Conservation (phyloP, 2,113 vertebrate species). For the Tor tambroides region DNA sequence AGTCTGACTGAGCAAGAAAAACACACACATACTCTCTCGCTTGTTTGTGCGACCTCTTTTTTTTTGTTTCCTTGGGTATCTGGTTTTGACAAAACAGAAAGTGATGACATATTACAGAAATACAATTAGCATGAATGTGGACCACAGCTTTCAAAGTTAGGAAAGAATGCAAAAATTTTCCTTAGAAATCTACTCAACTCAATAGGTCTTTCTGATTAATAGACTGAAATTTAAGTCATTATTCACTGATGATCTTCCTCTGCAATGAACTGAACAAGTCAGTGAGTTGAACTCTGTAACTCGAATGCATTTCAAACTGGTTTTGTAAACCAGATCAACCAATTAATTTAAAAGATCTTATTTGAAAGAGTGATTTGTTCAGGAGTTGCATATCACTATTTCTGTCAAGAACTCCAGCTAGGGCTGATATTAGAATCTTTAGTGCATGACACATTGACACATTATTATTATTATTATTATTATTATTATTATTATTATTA, state of each 20-base stretch:
- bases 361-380: too few relatives aligned
- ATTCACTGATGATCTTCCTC: neutral
- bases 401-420: too few relatives aligned
- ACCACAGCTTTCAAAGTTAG: neutral
- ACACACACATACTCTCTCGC: neutral
- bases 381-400: too few relatives aligned
- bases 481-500: too few relatives aligned
- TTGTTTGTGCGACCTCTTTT: neutral
- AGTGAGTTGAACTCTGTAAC: neutral
- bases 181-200: neutral
- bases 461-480: too few relatives aligned
- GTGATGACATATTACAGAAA: neutral
- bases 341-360: too few relatives aligned
- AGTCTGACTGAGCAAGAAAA: conserved; percentile 30
- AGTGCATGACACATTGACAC: too few relatives aligned
- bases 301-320: neutral
- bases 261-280: neutral
- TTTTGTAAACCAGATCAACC: too few relatives aligned
- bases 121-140: neutral
- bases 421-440: too few relatives aligned
- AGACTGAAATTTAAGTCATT: neutral
- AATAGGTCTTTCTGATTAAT: neutral
- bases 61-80: conserved; percentile 15
- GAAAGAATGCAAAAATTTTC: neutral
- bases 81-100: conserved; percentile 13